Evolutionary conservation across 2,797 vertebrate genomes (phyloP).

Genomic region (Acropternis orthonyx): DNA sequence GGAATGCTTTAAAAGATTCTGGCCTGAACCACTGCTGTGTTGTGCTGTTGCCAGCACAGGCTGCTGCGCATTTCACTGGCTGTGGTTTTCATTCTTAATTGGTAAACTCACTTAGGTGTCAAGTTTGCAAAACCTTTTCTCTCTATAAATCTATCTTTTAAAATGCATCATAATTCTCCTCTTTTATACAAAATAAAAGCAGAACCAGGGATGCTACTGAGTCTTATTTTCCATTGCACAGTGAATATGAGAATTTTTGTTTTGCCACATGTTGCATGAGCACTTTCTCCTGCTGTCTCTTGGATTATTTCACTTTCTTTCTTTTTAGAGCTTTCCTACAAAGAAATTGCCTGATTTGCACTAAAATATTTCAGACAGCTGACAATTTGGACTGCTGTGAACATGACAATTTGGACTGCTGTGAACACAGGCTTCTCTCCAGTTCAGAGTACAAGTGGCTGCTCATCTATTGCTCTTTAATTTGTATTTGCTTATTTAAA

Average conservation of each 20-base stretch:
- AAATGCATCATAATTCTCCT: not conserved
- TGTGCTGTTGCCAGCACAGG: not conserved
- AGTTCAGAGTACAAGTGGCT: accelerated
- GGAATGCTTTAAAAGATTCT: not conserved
- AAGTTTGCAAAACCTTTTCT: not conserved
- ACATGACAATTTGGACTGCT: not conserved
- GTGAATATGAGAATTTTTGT: not conserved
- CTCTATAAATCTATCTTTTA: not conserved
- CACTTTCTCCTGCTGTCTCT: not conserved
- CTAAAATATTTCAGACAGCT: not conserved
- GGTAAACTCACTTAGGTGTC: not conserved
- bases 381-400: not conserved
- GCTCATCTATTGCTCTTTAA: not conserved
- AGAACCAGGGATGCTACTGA: not conserved
- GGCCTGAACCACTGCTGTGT: not conserved
- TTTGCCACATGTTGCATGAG: not conserved
- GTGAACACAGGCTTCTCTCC: not conserved
- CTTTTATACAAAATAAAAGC: not conserved
- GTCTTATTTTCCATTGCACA: not conserved
- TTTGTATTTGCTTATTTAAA: not conserved
- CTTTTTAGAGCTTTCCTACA: not conserved
- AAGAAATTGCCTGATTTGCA: not conserved
- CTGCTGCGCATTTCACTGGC: not conserved
- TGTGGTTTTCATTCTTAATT: not conserved
- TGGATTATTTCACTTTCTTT: not conserved